Conservation (phyloP, 2,113 vertebrate species). For the Labeo catla region DNA sequence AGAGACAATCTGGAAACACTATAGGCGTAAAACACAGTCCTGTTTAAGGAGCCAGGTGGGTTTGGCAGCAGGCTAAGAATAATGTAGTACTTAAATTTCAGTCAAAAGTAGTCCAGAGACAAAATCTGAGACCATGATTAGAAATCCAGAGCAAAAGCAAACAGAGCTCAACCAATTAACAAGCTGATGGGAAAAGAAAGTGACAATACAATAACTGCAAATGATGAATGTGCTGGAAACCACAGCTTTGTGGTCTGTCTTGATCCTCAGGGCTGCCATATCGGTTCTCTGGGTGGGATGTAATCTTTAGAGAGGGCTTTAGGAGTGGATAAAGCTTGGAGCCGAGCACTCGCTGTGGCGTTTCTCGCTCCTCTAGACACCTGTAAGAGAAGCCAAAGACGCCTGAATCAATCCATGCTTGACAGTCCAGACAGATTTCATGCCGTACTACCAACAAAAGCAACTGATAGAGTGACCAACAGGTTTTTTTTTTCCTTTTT, state of each 20-base stretch:
- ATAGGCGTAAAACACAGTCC: conserved; percentile 6
- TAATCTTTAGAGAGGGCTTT: conserved; percentile 64
- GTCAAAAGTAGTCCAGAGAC: conserved; percentile 5
- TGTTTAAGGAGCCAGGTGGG: not conserved
- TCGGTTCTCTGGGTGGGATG: conserved; percentile 57
- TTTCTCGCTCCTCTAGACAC: conserved; percentile 63
- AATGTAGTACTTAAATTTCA: conserved; percentile 9
- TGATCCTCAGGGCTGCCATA: not conserved
- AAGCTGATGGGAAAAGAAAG: not conserved
- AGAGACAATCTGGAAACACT: not conserved
- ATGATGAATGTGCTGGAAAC: not conserved
- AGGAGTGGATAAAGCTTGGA: conserved; percentile 62
- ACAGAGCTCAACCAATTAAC: not conserved
- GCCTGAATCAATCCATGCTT: not conserved
- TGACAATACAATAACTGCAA: not conserved
- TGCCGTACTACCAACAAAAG: not conserved
- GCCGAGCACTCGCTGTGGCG: conserved; percentile 54
- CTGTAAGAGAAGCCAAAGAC: conserved; percentile 50
- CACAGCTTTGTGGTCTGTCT: not conserved
- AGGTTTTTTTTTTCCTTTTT: not conserved
- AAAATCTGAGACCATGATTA: conserved; percentile 23
- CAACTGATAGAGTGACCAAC: not conserved
- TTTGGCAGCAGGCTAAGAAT: conserved; percentile 30
- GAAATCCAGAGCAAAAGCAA: conserved; percentile 26
- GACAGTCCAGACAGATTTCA: not conserved